phyloP scores from a whole-genome alignment of 2,797 vertebrate species.

The Anas bernieri region DNA sequence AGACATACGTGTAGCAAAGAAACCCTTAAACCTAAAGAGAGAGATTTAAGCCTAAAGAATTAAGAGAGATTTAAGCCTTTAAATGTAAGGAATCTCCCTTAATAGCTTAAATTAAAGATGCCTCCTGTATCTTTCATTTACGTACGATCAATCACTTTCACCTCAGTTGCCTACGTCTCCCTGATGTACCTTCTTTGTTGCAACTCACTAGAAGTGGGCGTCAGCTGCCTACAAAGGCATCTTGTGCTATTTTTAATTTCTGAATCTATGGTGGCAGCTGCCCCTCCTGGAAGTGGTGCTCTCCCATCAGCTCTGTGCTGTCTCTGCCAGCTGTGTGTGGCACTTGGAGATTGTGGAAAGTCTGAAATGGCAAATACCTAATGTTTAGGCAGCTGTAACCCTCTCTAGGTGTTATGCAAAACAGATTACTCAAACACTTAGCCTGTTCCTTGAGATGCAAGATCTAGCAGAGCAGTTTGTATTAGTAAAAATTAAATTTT shows the following conservation, averaged over 20 bases:
- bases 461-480: neutral
- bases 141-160: rapidly evolving
- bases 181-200: neutral
- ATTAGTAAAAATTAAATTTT: neutral
- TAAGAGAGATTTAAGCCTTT: too few species aligned
- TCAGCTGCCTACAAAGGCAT: neutral
- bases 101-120: neutral
- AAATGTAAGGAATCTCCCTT: neutral
- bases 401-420: neutral
- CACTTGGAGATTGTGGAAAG: neutral
- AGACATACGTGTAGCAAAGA: neutral
- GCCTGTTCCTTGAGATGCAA: neutral
- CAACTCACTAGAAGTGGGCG: neutral
- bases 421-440: neutral
- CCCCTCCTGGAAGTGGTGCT: neutral
- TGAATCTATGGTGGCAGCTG: neutral
- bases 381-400: neutral
- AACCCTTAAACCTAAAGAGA: neutral
- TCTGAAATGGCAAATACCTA: neutral
- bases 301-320: neutral
- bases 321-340: neutral
- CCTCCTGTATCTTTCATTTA: neutral
- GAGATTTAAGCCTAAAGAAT: too few species aligned
- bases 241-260: neutral
- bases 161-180: neutral